phyloP scores from a whole-genome alignment of 2,797 vertebrate genomes.

The Pangasius mekongensis region DNA sequence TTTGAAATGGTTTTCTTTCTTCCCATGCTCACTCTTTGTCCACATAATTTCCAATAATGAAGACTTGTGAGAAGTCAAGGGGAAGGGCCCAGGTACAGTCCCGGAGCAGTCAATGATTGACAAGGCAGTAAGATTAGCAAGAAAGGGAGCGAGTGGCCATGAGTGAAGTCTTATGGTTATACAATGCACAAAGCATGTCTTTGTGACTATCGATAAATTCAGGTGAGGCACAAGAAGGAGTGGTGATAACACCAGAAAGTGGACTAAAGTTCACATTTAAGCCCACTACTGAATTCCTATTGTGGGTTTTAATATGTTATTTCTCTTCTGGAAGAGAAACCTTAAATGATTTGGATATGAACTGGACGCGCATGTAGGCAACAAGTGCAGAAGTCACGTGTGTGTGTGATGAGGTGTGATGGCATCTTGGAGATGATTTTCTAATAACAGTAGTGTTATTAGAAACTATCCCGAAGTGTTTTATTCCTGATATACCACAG shows the following conservation, averaged over 20 bases:
- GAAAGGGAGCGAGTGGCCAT: constrained; percentile 64
- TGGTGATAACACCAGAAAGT: constrained; percentile 4
- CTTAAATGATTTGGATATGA: not conserved
- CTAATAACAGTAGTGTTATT: not conserved
- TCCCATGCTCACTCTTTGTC: not conserved
- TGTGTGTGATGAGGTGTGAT: not conserved
- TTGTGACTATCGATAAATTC: constrained; percentile 23
- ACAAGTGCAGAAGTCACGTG: not conserved
- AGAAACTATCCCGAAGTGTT: not conserved
- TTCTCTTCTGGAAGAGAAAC: constrained; percentile 8
- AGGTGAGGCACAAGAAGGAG: constrained; percentile 20
- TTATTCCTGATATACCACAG: not conserved
- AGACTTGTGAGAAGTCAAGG: not conserved
- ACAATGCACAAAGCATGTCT: constrained; percentile 19
- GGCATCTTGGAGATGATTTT: not conserved
- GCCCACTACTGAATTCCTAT: not conserved
- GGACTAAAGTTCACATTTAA: constrained; percentile 29
- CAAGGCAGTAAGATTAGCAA: constrained; percentile 61
- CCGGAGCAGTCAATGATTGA: constrained; percentile 71
- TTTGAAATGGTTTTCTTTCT: not conserved
- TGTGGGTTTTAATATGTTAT: not conserved
- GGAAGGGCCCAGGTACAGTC: constrained; percentile 44
- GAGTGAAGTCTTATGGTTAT: constrained; percentile 49
- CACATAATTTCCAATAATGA: not conserved
- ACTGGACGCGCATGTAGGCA: not conserved